These are phyloP conservation scores for Leucophora obtusa DNA, from an alignment of 2,888 invertebrate genomes.

Conservation along the genomic window DNA sequence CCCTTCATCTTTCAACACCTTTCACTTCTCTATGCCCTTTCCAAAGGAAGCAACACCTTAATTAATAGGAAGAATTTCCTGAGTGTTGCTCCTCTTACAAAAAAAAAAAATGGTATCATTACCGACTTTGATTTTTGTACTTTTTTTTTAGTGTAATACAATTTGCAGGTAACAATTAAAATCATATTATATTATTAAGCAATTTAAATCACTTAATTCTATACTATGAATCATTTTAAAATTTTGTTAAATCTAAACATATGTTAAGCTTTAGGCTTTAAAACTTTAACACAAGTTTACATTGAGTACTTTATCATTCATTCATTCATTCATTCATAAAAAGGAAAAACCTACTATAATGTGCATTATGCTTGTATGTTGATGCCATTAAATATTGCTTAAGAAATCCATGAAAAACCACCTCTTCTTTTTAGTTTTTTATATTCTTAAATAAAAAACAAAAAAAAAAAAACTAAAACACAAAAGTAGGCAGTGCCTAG, in stretches of 20 bases:
- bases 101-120: too few species aligned
- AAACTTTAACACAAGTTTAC: conserved; percentile 19
- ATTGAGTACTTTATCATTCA: conserved; percentile 43
- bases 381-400: conserved; percentile 36
- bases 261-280: conserved; percentile 54
- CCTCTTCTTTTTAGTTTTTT: conserved; percentile 46
- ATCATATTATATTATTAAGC: not conserved
- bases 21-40: too few species aligned
- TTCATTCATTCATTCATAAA: conserved; percentile 29
- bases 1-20: too few species aligned
- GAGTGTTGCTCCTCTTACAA: too few species aligned
- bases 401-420: conserved; percentile 52
- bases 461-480: conserved; percentile 35
- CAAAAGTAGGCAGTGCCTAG: conserved; percentile 60
- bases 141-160: not conserved
- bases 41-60: too few species aligned
- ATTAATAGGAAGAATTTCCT: too few species aligned
- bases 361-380: conserved; percentile 17
- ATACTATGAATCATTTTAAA: conserved; percentile 53
- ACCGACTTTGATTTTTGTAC: too few species aligned
- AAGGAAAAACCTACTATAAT: conserved; percentile 1
- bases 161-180: not conserved
- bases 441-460: not conserved
- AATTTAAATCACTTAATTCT: conserved; percentile 41
- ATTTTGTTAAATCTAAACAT: conserved; percentile 44